Conservation (phyloP, 2,797 vertebrate genomes). For the Lacerta viridis region DNA sequence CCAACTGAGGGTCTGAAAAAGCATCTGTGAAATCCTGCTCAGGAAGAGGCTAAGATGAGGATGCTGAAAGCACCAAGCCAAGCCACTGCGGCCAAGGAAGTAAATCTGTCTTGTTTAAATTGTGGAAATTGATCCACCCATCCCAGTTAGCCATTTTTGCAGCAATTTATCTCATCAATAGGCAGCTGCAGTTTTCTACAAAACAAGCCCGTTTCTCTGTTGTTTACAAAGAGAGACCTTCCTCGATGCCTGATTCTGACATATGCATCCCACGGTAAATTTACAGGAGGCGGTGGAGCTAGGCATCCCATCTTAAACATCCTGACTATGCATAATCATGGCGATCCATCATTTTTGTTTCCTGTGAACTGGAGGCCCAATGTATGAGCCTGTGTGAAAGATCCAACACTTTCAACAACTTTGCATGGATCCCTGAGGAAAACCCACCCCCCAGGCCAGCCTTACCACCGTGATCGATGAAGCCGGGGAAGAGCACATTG, state of each 20-base stretch:
- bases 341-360: slow-evolving; percentile 68
- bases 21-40: slow-evolving; percentile 19
- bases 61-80: slow-evolving; percentile 35
- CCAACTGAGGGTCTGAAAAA: slow-evolving; percentile 25
- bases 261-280: background rate
- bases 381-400: slow-evolving; percentile 36
- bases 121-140: slow-evolving; percentile 44
- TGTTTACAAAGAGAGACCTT: slow-evolving; percentile 60
- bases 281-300: slow-evolving; percentile 56
- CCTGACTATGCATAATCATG: slow-evolving; percentile 69
- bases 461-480: background rate
- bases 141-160: slow-evolving; percentile 50
- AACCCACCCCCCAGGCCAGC: background rate
- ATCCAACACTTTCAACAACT: slow-evolving; percentile 40
- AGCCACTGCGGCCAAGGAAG: slow-evolving; percentile 49
- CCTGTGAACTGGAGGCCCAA: slow-evolving; percentile 40
- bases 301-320: slow-evolving; percentile 65
- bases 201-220: slow-evolving; percentile 19
- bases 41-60: slow-evolving; percentile 52
- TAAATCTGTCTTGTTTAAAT: rapidly evolving
- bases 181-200: slow-evolving; percentile 42
- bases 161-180: slow-evolving; percentile 41
- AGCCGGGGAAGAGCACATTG: background rate
- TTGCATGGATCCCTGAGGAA: background rate
- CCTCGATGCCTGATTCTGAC: slow-evolving; percentile 34